phyloP scores from a whole-genome alignment of 2,113 vertebrate genomes.

The Colinus virginianus region DNA sequence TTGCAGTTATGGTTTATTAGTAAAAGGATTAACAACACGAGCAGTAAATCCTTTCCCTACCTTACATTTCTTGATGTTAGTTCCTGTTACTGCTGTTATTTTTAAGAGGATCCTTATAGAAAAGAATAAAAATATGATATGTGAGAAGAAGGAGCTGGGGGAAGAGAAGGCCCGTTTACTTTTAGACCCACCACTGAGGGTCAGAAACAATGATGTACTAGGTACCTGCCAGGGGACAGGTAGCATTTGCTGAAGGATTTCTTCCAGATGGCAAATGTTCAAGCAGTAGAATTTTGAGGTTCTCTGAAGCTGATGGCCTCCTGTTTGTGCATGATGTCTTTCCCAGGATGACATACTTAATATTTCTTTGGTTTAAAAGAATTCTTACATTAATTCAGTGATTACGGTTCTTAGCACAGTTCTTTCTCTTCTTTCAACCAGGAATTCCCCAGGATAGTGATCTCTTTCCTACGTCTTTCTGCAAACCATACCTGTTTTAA shows the following conservation, averaged over 20 bases:
- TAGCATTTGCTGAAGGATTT: neutral
- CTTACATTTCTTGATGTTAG: neutral
- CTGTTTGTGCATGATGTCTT: neutral
- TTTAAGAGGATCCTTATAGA: neutral
- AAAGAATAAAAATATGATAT: neutral
- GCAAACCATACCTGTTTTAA: neutral
- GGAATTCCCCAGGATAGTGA: neutral
- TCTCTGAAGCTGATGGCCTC: neutral
- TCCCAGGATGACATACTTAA: neutral
- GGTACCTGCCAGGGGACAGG: neutral
- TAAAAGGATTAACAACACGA: neutral
- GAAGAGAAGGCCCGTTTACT: neutral
- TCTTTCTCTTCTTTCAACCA: neutral
- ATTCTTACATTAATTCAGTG: neutral
- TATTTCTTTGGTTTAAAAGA: neutral
- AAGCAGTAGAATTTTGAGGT: neutral
- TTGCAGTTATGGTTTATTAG: conserved; percentile 52
- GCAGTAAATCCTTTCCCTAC: conserved; percentile 12
- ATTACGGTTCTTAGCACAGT: neutral
- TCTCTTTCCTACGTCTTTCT: neutral
- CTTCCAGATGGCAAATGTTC: neutral
- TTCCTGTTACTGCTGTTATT: neutral
- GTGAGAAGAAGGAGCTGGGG: neutral
- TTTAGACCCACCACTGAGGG: neutral
- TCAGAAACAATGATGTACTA: neutral